Evolutionary conservation across 1,140 invertebrate species (phyloP), one percentile per base, ranked within the genome.

Genomic region (Aphis craccivora): DNA sequence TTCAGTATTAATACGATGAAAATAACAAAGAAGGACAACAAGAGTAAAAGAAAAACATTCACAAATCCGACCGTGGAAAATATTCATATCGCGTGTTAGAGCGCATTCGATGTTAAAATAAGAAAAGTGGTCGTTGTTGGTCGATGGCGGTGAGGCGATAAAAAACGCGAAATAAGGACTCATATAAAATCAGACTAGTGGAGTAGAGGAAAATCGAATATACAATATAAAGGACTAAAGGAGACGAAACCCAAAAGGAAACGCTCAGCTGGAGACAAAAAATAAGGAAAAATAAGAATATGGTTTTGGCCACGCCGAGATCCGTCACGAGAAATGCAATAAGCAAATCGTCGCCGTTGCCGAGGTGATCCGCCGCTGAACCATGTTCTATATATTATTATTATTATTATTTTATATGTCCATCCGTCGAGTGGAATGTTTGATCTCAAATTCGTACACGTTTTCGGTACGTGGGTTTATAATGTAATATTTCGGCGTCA

Each of bases 401-500:
- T 55, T 55, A 55, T 60, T 60, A 67, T 76, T 67, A n/a, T 67
- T 67, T 18, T 87, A 87, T 18, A 51, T n/a, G 51, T 55, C 22
- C 51, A 35, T 53, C 2, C 30, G 30, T 48, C 43, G 84, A 67
- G 20, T 51, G 91, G 91, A 92, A 92, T 92, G 76, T 40, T 51
- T 35, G 45, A 48, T 92, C 18, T 35, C n/a, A 23, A 92, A 92
- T 92, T 76, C 90, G 67, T 43, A 81, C 90, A 91, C 60, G 60
- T 91, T 76, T 35, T 35, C 48, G n/a, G 3, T n/a, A 51, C 87
- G 87, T 89, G 48, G 37, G 51, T 89, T 40, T 23, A 48, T 35
- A 35, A 87, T 87, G 37, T 37, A 51, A 89, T 89, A 89, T 53
- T 89, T 89, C 8, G 48, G 30, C 8, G 40, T 45, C 2, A 0